Evolutionary conservation across 2,797 vertebrate genomes (phyloP).

Genomic region (Hoplostethus mediterraneus): DNA sequence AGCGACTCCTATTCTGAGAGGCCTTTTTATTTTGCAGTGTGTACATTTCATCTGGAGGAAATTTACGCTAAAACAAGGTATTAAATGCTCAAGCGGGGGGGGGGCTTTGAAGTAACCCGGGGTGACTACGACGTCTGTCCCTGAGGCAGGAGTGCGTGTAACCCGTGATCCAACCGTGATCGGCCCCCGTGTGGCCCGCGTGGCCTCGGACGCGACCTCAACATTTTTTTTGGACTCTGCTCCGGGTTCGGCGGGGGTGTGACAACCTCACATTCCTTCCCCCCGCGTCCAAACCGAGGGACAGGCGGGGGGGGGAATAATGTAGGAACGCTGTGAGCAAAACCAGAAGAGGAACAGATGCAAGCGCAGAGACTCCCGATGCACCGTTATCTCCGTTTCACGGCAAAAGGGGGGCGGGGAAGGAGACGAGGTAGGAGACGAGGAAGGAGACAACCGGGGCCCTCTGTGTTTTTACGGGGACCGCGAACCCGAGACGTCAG

Average conservation of each 20-base stretch:
- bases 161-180: constrained; percentile 7
- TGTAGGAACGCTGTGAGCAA: not conserved
- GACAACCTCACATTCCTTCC: constrained; percentile 7
- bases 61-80: constrained; percentile 7
- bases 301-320: not conserved
- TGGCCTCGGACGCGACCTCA: constrained; percentile 4
- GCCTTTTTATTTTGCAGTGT: constrained; percentile 38
- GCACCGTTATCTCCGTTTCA: not conserved
- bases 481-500: constrained; percentile 36
- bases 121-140: constrained; percentile 26
- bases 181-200: not conserved
- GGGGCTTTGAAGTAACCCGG: constrained; percentile 42
- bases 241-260: not conserved
- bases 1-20: constrained; percentile 42
- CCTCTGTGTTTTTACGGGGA: constrained; percentile 21
- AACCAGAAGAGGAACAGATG: not conserved
- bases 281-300: constrained; percentile 5
- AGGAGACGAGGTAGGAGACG: no score
- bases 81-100: constrained; percentile 22
- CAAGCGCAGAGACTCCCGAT: not conserved
- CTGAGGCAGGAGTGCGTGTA: constrained; percentile 18
- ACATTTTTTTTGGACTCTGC: not conserved
- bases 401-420: no score
- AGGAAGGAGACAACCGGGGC: constrained; percentile 35
- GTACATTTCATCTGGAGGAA: constrained; percentile 40